phyloP scores from a whole-genome alignment of 1,140 invertebrate genomes.

The Cephus cinctus region DNA sequence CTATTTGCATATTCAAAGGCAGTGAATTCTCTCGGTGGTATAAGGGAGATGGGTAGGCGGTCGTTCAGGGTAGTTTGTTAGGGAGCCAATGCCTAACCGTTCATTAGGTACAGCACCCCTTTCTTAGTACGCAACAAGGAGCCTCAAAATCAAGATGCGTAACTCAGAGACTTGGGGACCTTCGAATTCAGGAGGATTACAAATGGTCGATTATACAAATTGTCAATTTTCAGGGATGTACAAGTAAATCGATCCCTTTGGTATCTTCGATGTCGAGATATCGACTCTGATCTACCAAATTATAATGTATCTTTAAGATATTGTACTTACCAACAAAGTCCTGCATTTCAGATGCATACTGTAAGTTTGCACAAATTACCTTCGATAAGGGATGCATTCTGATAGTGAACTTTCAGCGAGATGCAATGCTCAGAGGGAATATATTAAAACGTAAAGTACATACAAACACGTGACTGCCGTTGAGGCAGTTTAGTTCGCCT shows the following conservation, averaged over 20 bases:
- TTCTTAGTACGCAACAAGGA: conserved; percentile 31
- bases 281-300: too few species aligned
- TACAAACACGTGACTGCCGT: conserved; percentile 37
- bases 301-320: too few species aligned
- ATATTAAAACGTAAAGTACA: conserved; percentile 44
- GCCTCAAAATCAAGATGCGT: too few species aligned
- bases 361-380: too few species aligned
- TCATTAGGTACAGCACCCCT: conserved; percentile 32
- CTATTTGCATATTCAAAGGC: conserved; percentile 45
- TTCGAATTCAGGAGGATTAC: too few species aligned
- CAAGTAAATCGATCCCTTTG: too few species aligned
- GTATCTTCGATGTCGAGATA: too few species aligned
- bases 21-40: conserved; percentile 29
- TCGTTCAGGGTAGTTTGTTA: conserved; percentile 38
- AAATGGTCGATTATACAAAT: too few species aligned
- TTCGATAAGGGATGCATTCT: not conserved
- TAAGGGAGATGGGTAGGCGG: conserved; percentile 14
- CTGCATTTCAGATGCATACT: too few species aligned
- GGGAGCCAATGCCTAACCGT: conserved; percentile 39
- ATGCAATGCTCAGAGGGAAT: conserved; percentile 39
- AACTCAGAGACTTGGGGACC: too few species aligned
- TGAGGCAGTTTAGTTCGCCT: conserved; percentile 35
- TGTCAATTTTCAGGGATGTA: too few species aligned
- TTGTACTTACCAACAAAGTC: too few species aligned
- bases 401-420: conserved; percentile 18